Evolutionary conservation across 2,888 invertebrate species (phyloP).

Genomic region (Erebia ligea): DNA sequence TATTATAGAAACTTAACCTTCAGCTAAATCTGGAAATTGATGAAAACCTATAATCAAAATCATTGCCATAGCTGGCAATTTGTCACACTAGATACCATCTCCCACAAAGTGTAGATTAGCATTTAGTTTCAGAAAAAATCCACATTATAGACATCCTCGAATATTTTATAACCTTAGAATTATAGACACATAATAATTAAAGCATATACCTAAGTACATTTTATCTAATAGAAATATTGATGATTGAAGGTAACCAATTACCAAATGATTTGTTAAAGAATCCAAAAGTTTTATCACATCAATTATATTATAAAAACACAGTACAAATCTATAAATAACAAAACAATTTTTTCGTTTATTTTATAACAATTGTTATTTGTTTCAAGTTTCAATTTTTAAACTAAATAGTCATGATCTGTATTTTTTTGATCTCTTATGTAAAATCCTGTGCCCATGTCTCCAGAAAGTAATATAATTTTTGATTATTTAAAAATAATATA

Average conservation of each 20-base stretch:
- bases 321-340: slow-evolving; percentile 17
- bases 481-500: background rate
- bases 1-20: background rate
- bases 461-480: too few species aligned
- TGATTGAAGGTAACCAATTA: slow-evolving; percentile 9
- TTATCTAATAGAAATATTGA: slow-evolving; percentile 1
- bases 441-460: background rate
- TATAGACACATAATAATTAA: background rate
- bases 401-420: background rate
- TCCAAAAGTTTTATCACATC: slow-evolving; percentile 12
- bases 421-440: background rate
- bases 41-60: background rate
- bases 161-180: slow-evolving; percentile 5
- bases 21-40: too few species aligned
- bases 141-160: slow-evolving; percentile 3
- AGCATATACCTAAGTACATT: background rate
- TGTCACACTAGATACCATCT: background rate
- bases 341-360: background rate
- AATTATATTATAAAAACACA: slow-evolving; percentile 9
- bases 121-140: slow-evolving; percentile 8
- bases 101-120: background rate
- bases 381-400: background rate
- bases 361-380: background rate
- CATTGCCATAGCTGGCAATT: background rate
- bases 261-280: slow-evolving; percentile 16